Evolutionary conservation across 2,797 vertebrate genomes (phyloP), one percentile per base, ranked within the genome.

Genomic region (Sternotherus odoratus): DNA sequence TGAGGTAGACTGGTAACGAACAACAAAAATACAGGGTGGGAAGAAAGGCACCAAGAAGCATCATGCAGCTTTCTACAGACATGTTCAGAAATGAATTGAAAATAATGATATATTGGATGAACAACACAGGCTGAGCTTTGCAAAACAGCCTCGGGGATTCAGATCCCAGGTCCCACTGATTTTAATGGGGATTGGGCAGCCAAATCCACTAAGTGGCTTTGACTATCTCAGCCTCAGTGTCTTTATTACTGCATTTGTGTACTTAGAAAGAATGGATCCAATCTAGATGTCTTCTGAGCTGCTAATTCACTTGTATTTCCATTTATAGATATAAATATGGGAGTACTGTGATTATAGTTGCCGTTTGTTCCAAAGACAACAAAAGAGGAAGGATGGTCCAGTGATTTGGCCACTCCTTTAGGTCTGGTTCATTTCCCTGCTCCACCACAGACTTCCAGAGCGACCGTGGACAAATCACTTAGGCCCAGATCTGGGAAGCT

Each of bases 211-310:
- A 77, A 86, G 79, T 1, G 51, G 2, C 3, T 39, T 72, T 90
- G 75, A 74, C 81, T 89, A 75, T n/a, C 24, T 85, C 79, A 77
- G 8, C 5, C 48, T 63, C 77, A 26, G 28, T 63, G 36, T 19
- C 43, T 60, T 28, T 57, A 36, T 79, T 81, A 8, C 48, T 79
- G 82, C 13, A 3, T 7, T 89, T 92, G 89, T 74, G 43, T 60
- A 46, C 85, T 83, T 81, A 85, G 57, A 79, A 82, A 87, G 93
- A 92, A 50, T 2, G 7, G 60, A 91, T 39, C n/a, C 26, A 3
- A 13, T 30, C 77, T 81, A 21, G 30, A 77, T 84, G 9, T 23
- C 17, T 85, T n/a, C 63, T 0, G 0, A 23, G 56, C 26, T 46
- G 77, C 23, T 63, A 21, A 28, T 5, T 91, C 36, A 13, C 39